These are phyloP conservation scores for Podargus strigoides DNA, from an alignment of 2,797 vertebrate species.

Conservation along the genomic window DNA sequence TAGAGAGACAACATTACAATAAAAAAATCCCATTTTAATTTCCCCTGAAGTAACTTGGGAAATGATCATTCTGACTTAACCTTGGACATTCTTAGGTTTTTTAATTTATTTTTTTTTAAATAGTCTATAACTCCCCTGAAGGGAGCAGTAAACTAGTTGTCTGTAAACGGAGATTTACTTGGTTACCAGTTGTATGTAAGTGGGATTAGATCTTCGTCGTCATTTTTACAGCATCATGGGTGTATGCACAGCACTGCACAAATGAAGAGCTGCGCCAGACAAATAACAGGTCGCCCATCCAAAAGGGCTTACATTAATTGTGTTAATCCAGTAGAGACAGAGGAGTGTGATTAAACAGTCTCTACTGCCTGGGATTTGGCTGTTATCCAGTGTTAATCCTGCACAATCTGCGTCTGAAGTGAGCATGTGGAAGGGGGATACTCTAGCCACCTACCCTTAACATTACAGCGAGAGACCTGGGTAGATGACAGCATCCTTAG, in stretches of 20 bases:
- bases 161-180: background rate
- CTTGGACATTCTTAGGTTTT: background rate
- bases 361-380: conserved; percentile 40
- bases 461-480: background rate
- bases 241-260: background rate
- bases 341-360: conserved; percentile 58
- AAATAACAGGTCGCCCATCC: conserved; percentile 24
- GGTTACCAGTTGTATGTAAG: background rate
- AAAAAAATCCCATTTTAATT: background rate
- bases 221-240: background rate
- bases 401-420: conserved; percentile 22
- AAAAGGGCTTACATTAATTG: conserved; percentile 63
- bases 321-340: conserved; percentile 54
- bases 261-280: background rate
- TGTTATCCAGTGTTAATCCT: conserved; percentile 4
- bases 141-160: background rate
- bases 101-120: background rate
- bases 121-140: background rate
- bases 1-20: background rate
- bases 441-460: background rate
- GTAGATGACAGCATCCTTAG: background rate
- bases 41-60: background rate
- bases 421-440: background rate
- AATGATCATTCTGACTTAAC: background rate
- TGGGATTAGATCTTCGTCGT: background rate